A percentile compares a stretch with the other conserved stretches of the same genome.
Evolutionary conservation across 2,113 vertebrate species (phyloP).

Genomic region (Etia nguti): DNA sequence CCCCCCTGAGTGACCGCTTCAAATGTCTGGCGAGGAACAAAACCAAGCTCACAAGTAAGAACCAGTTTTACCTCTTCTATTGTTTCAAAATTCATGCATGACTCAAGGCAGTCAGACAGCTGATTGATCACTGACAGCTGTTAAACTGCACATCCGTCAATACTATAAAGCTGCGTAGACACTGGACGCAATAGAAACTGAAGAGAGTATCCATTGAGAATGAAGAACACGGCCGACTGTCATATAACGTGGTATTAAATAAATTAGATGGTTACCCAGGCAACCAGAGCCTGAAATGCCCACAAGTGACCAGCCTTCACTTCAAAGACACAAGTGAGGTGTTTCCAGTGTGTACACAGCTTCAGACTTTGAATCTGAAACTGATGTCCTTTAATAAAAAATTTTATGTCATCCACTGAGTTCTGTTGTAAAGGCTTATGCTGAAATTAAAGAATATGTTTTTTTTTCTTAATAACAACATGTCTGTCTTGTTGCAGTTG

Average conservation of each 20-base stretch:
- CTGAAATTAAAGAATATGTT: not conserved
- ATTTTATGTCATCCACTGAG: not conserved
- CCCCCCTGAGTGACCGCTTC: constrained; percentile 78
- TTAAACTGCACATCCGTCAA: not conserved
- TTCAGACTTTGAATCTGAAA: not conserved
- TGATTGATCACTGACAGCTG: not conserved
- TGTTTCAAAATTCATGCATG: not conserved
- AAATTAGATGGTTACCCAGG: not conserved
- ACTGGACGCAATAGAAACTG: not conserved
- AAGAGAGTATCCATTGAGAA: not conserved
- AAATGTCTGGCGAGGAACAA: constrained; percentile 65
- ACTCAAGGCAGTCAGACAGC: fast-evolving
- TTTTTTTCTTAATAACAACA: not conserved
- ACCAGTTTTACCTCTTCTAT: not conserved
- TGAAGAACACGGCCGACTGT: not conserved
- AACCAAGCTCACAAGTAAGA: constrained; percentile 73
- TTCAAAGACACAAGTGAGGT: not conserved
- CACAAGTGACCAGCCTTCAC: not conserved
- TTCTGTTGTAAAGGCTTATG: not conserved
- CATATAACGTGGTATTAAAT: not conserved
- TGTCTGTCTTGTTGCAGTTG: constrained; percentile 48
- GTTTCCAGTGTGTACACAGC: not conserved
- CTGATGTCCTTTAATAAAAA: not conserved
- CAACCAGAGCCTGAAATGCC: not conserved
- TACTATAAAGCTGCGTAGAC: not conserved